Evolutionary conservation across 2,797 vertebrate genomes (phyloP), one percentile per base, ranked within the genome.

Genomic region (Philypnodon macrostomus): DNA sequence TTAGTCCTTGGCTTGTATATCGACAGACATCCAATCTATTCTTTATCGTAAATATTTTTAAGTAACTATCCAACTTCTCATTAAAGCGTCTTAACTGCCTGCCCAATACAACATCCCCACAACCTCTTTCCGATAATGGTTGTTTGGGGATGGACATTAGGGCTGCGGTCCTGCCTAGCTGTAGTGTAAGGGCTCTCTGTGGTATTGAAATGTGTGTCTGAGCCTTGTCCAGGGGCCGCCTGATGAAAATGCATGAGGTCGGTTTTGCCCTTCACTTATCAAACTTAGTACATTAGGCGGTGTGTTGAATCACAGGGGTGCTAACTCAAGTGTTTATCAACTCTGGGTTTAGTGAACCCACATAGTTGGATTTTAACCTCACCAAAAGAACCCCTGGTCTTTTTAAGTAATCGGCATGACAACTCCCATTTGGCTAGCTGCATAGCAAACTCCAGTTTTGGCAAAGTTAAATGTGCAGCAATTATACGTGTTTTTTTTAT

Each of bases 201-300:
- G 79, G 81, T 82, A 84, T 83, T 85, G 80, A 84, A 88, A 85
- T 77, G 76, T 80, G 81, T 70, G 77, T 68, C 63, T 63, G 78
- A 75, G 69, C 70, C 79, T 80, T 78, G 81, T 82, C 72, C 73
- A 58, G 63, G 47, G 72, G 61, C 72, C 30, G 67, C 80, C n/a
- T 87, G 81, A 85, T 85, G 80, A 85, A 85, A 85, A 86, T 80
- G 77, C 79, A 87, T 83, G 83, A 84, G 84, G 59, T 41, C 64
- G 77, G 67, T 67, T 81, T 78, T 86, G 83, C 70, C 83, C 84
- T 86, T 86, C 84, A 86, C 81, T 86, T 85, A 85, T 81, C 83
- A 83, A 79, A 85, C 77, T 83, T 85, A 85, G 77, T 77, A 73
- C 77, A 70, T 80, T 82, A 73, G 69, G 53, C 68, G 61, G 61